phyloP scores from a whole-genome alignment of 35 echinoderm and acorn worm species.

The Lytechinus pictus region DNA sequence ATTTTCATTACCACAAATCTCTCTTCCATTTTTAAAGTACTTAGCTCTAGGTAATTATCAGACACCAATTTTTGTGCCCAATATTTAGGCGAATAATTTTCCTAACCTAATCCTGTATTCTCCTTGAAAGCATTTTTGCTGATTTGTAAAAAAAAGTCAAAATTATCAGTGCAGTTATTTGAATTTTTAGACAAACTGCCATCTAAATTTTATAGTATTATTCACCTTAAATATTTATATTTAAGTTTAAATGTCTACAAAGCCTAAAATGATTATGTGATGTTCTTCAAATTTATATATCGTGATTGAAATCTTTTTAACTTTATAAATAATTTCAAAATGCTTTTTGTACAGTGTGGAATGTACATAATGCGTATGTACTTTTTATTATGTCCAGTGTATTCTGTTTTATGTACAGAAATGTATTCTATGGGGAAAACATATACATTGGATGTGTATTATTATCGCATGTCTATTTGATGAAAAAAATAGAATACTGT shows the following conservation, averaged over 20 bases:
- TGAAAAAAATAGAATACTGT: background rate
- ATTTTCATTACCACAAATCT: background rate
- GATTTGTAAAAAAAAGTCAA: background rate
- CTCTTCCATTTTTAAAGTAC: background rate
- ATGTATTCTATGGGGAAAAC: background rate
- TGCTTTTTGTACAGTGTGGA: background rate
- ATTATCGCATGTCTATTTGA: background rate
- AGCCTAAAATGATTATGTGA: background rate
- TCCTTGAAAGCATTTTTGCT: background rate
- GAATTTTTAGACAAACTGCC: background rate
- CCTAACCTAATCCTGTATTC: background rate
- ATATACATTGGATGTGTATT: background rate
- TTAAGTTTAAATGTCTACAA: background rate
- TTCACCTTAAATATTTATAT: constrained; percentile 14
- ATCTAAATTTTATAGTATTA: background rate
- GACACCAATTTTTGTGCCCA: background rate
- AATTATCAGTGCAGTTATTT: background rate
- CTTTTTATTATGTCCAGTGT: background rate
- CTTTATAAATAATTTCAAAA: constrained; percentile 15
- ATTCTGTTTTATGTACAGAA: constrained; percentile 12
- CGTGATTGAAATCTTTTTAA: background rate
- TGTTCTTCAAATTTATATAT: background rate
- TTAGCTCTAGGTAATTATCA: background rate
- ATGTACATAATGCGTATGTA: background rate
- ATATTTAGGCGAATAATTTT: background rate